phyloP scores from a whole-genome alignment of 2,888 invertebrate species.

The Gonocerus acuteangulatus region DNA sequence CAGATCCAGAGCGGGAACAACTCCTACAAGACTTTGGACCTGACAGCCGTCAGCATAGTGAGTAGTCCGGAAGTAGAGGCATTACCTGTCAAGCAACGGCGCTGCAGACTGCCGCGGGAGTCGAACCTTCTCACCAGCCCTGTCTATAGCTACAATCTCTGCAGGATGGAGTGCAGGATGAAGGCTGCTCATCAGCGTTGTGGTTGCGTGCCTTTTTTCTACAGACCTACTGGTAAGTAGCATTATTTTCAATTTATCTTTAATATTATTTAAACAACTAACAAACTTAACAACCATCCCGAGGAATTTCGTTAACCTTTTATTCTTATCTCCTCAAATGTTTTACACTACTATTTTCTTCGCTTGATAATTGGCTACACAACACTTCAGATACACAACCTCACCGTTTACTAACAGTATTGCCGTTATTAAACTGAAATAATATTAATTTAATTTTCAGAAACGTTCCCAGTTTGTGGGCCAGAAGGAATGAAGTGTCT shows the following conservation, averaged over 20 bases:
- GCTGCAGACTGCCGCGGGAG: conserved; percentile 41
- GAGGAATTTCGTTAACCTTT: too few relatives aligned
- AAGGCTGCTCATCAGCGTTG: conserved; percentile 41
- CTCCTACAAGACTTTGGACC: conserved; percentile 53
- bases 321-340: too few relatives aligned
- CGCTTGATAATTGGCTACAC: too few relatives aligned
- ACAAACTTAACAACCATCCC: too few relatives aligned
- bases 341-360: too few relatives aligned
- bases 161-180: conserved; percentile 43
- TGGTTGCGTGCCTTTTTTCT: conserved; percentile 44
- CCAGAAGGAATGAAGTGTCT: conserved; percentile 57
- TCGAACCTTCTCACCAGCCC: conserved; percentile 40
- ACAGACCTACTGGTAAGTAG: conserved; percentile 38
- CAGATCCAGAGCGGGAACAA: conserved; percentile 41
- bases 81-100: conserved; percentile 40
- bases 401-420: too few relatives aligned
- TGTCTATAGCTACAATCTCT: conserved; percentile 43
- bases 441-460: conserved; percentile 43
- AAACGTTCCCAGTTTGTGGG: conserved; percentile 49
- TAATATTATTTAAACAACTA: background rate
- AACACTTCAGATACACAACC: too few relatives aligned
- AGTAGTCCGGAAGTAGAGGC: conserved; percentile 49
- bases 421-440: background rate
- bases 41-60: conserved; percentile 53
- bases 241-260: background rate